Conservation (phyloP, 2,797 vertebrate species). For the Epinephelus coioides region DNA sequence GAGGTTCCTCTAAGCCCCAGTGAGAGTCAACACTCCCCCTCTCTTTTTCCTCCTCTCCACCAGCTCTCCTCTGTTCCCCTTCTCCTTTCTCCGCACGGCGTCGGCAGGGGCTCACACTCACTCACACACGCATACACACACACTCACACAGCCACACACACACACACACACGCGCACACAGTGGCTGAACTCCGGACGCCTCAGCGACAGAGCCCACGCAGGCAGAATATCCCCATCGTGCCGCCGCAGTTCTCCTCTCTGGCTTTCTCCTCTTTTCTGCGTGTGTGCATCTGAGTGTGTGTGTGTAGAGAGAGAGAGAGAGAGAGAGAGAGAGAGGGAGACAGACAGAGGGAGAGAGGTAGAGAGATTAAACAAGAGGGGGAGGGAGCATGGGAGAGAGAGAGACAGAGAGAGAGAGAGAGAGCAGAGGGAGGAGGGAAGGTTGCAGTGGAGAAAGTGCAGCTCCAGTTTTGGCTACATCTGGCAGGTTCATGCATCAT, state of each 20-base stretch:
- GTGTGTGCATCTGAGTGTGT: conserved; percentile 64
- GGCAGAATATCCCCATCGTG: conserved; percentile 83
- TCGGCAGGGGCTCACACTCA: conserved; percentile 61
- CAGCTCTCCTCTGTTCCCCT: conserved; percentile 54
- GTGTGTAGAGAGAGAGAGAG: conserved; percentile 29
- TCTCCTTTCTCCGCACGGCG: conserved; percentile 48
- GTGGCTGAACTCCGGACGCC: conserved; percentile 75
- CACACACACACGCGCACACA: conserved; percentile 36
- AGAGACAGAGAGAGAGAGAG: conserved; percentile 23
- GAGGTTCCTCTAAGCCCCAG: conserved; percentile 68
- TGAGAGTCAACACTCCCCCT: conserved; percentile 74
- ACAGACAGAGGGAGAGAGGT: conserved; percentile 27
- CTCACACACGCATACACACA: conserved; percentile 39
- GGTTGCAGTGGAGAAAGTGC: conserved; percentile 69
- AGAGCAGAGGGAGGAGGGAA: conserved; percentile 56
- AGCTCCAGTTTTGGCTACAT: conserved; percentile 70
- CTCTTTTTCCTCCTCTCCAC: conserved; percentile 47
- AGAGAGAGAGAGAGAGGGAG: conserved; percentile 25
- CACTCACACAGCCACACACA: conserved; percentile 38
- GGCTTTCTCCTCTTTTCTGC: conserved; percentile 69
- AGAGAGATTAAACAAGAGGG: conserved; percentile 65
- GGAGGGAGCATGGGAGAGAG: conserved; percentile 53
- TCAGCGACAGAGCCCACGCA: conserved; percentile 78
- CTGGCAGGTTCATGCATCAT: conserved; percentile 70
- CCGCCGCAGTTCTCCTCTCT: conserved; percentile 72